These are phyloP conservation scores for Cinara cedri DNA, from an alignment of 2,888 invertebrate species.

Conservation along the genomic window DNA sequence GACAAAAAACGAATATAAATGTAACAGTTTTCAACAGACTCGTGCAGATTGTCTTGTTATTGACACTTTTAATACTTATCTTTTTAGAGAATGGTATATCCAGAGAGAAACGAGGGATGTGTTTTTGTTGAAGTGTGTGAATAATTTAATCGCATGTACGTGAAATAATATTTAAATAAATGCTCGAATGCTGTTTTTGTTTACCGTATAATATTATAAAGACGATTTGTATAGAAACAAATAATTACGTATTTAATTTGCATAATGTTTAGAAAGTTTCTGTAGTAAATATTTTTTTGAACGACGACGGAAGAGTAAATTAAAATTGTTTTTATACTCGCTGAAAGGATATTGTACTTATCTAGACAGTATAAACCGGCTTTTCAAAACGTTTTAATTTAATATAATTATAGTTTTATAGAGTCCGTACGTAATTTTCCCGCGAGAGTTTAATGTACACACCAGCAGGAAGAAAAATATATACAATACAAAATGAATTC, in stretches of 20 bases:
- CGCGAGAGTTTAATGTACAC: too few species aligned
- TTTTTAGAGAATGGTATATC: too few species aligned
- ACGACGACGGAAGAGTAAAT: too few species aligned
- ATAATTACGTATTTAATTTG: constrained; percentile 6
- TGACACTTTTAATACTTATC: constrained; percentile 29
- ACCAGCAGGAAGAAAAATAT: too few species aligned
- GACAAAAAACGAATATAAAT: constrained; percentile 1
- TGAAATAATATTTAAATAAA: constrained; percentile 19
- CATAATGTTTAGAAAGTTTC: constrained; percentile 10
- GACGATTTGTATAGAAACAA: constrained; percentile 15
- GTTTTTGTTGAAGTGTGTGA: constrained; percentile 5
- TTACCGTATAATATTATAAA: not conserved
- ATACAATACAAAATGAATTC: too few species aligned
- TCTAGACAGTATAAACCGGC: too few species aligned
- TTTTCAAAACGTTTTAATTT: too few species aligned
- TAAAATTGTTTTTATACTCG: too few species aligned
- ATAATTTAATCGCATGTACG: constrained; percentile 8
- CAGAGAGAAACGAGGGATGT: too few species aligned
- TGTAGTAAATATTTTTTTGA: not conserved
- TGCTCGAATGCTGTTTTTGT: constrained; percentile 14
- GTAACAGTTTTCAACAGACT: not conserved
- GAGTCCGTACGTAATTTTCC: too few species aligned
- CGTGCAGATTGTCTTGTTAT: constrained; percentile 24
- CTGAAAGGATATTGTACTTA: too few species aligned
- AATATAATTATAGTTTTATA: too few species aligned